Evolutionary conservation across 1,140 invertebrate genomes (phyloP), one percentile per base, ranked within the genome.

Genomic region (Bicyclus anynana): DNA sequence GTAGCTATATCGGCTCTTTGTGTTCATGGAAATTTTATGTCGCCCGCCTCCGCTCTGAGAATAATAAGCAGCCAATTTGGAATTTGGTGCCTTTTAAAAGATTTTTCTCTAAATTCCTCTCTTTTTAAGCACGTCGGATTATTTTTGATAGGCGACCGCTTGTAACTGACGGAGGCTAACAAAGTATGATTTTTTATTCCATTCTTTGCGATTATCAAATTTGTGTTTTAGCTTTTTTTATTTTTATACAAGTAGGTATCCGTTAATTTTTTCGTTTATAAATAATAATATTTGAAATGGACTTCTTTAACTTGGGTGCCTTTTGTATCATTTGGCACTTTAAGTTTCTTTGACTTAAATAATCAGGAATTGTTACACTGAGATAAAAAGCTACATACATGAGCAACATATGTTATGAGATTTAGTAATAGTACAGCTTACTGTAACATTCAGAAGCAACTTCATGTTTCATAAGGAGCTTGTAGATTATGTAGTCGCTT

Each of bases 1-100:
- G 62, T 66, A n/a, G n/a, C n/a, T n/a, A 62, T 67, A 70, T 68
- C 68, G 62, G 58, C 69, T 60, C 67, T 74, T 77, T 82, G 74
- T 79, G 57, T 44, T 74, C 59, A 76, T 77, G 70, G 63, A 74
- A 67, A 80, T 74, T 77, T 72, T 61, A 65, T 69, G 63, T 68
- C 56, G 59, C 60, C 46, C 23, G 56, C 40, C 53, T 53, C 47
- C 29, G 50, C 62, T 65, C 37, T 44, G 49, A 47, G 71, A 73
- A 76, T 77, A 61, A 60, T 72, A 67, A 80, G 55, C 47, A 68
- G 69, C 60, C 67, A 72, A 71, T 73, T 73, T 62, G 57, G 53
- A 70, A 63, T 67, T 69, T 63, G 52, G 53, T 40, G 54, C 38
- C 46, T 49, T 49, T 62, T 49, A n/a, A 49, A 59, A 46, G 16